Base-by-base conservation (phyloP, 2,797 vertebrate species). In the Sebastes elongatus region DNA sequence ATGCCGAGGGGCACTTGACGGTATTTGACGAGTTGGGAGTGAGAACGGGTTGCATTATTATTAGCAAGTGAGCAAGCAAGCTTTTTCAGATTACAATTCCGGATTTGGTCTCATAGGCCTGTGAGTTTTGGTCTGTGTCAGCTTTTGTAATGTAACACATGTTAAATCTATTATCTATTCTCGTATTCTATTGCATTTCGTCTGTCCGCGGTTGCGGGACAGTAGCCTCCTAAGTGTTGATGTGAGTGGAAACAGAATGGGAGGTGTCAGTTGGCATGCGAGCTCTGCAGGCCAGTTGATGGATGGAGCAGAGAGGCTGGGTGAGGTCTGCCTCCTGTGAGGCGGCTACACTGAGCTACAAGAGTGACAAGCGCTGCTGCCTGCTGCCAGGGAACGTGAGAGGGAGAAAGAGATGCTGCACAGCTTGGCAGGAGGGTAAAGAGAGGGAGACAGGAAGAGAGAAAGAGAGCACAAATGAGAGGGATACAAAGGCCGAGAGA, bases 261-360 rank as follows among this genome's bases (percentile, higher is more conserved):
- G 74, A 74, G 66, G 83, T 81, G 85, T 86, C 85, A 83, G 82
- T 68, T 80, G 68, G 62, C 73, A 38, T 76, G 82, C 74, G 84
- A 65, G 71, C 89, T 71, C 83, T 82, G 74, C 86, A 79, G 85
- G 60, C 68, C 57, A 60, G 72, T 72, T 93, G 93, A 95, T 91
- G 82, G 90, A 94, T 93, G 81, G 74, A 77, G 71, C 74, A 49
- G 35, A 52, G 81, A 67, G 78, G 33, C 72, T 22, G 33, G 77
- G 80, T 81, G 84, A 87, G 85, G 75, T 80, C 69, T 79, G 79
- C 86, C 80, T 88, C 86, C 80, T 88, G 80, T 82, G 84, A 9
- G 18, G 78, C 64, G 3, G 88, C 76, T 72, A 75, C 79, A 72
- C 71, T 49, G 4, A 69, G 67, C 85, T 62, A 63, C 80, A 71